Percentiles rank a stretch among this genome's conserved stretches.
These are phyloP conservation scores for Anguilla marmorata DNA, from an alignment of 2,797 vertebrate genomes.

Conservation along the genomic window DNA sequence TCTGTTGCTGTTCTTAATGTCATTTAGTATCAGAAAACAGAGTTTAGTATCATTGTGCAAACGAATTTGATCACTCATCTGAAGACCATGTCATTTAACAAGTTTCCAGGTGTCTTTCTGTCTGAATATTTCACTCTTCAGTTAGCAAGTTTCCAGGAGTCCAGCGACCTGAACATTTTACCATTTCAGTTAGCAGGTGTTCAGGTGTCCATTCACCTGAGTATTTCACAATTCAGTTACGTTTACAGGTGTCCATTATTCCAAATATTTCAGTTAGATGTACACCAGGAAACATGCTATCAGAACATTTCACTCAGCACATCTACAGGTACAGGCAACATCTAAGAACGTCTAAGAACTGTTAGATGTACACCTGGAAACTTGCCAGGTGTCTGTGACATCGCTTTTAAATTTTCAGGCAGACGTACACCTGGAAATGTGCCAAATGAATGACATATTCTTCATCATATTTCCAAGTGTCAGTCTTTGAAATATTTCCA, in stretches of 20 bases:
- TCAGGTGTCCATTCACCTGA: not conserved
- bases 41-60: not conserved
- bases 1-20: not conserved
- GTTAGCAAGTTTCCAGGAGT: not conserved
- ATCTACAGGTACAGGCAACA: not conserved
- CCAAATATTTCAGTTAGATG: not conserved
- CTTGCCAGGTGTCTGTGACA: no score
- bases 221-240: no score
- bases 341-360: not conserved
- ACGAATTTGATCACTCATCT: not conserved
- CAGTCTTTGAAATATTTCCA: not conserved
- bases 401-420: no score
- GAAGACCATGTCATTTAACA: not conserved
- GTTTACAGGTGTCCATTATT: not conserved
- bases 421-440: no score
- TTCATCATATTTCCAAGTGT: no score
- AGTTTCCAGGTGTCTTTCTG: not conserved
- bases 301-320: not conserved
- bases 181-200: not conserved
- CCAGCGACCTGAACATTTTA: not conserved
- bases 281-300: not conserved
- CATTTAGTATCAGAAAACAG: not conserved
- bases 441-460: no score
- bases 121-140: not conserved
- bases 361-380: no score